These are phyloP conservation scores for Calycopis cecrops DNA, from an alignment of 1,140 invertebrate genomes.

Conservation along the genomic window DNA sequence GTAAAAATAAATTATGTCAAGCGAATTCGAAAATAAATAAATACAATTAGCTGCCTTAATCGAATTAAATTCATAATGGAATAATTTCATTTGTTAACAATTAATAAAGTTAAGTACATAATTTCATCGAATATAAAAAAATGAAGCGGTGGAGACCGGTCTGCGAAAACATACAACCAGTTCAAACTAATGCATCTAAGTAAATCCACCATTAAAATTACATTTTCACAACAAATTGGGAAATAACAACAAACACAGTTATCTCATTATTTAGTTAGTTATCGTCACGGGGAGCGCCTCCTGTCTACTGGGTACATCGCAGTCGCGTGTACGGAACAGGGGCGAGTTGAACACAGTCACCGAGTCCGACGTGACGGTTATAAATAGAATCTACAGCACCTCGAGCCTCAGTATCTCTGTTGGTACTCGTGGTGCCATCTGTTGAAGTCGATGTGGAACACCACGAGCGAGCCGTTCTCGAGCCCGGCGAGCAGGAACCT, in stretches of 20 bases:
- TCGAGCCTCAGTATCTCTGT: conserved; percentile 84
- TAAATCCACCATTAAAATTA: too few relatives aligned
- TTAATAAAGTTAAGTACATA: not conserved
- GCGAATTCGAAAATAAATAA: conserved; percentile 1
- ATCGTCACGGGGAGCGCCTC: too few relatives aligned
- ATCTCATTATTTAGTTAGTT: not conserved
- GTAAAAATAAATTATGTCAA: not conserved
- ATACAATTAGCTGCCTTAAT: not conserved
- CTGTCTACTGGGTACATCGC: too few relatives aligned
- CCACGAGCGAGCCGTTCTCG: conserved; percentile 96
- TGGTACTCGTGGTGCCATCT: conserved; percentile 99
- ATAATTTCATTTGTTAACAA: conserved; percentile 7
- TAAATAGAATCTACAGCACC: conserved; percentile 29
- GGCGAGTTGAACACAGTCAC: conserved; percentile 13
- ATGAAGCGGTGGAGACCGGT: too few relatives aligned
- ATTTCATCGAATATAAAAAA: not conserved
- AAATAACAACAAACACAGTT: conserved; percentile 11
- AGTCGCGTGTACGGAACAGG: not conserved
- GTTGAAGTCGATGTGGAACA: conserved; percentile 99
- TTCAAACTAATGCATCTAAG: too few relatives aligned
- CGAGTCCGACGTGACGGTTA: conserved; percentile 12
- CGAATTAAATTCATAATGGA: conserved; percentile 6
- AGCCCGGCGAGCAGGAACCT: conserved; percentile 97
- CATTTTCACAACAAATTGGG: conserved; percentile 12
- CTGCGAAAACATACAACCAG: conserved; percentile 9